Evolutionary conservation across 2,113 vertebrate genomes (phyloP).

Genomic region (Dipodomys merriami): DNA sequence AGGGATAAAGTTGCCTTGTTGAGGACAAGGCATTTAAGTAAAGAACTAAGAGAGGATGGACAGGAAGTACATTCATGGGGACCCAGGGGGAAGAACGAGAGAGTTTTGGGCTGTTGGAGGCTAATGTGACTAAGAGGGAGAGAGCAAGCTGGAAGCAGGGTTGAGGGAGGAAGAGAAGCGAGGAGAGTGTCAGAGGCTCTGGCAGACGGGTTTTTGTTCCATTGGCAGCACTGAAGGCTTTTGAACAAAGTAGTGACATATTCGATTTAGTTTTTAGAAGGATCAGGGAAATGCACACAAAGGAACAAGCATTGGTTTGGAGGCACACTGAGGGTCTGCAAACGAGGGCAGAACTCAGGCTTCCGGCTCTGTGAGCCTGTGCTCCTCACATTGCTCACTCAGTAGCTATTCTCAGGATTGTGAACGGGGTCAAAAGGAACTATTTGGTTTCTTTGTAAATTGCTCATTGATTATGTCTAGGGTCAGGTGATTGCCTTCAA

Average conservation of each 20-base stretch:
- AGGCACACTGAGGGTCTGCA: not conserved
- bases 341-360: not conserved
- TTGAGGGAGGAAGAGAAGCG: not conserved
- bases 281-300: not conserved
- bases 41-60: not conserved
- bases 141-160: not conserved
- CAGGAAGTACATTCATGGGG: not conserved
- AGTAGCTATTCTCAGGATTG: not conserved
- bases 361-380: not conserved
- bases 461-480: slow-evolving; percentile 64
- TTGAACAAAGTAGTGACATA: not conserved
- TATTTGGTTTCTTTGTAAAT: slow-evolving; percentile 58
- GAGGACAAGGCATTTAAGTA: not conserved
- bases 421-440: slow-evolving; percentile 42
- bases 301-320: not conserved
- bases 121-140: not conserved
- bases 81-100: not conserved
- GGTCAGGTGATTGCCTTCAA: slow-evolving; percentile 34
- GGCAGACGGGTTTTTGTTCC: not conserved
- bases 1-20: not conserved
- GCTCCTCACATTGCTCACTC: not conserved
- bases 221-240: not conserved
- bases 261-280: not conserved
- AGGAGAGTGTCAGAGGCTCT: not conserved
- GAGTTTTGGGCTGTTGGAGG: not conserved